Evolutionary conservation across 2,113 vertebrate genomes (phyloP), one percentile per base, ranked within the genome.

Genomic region (Saiga tatarica): DNA sequence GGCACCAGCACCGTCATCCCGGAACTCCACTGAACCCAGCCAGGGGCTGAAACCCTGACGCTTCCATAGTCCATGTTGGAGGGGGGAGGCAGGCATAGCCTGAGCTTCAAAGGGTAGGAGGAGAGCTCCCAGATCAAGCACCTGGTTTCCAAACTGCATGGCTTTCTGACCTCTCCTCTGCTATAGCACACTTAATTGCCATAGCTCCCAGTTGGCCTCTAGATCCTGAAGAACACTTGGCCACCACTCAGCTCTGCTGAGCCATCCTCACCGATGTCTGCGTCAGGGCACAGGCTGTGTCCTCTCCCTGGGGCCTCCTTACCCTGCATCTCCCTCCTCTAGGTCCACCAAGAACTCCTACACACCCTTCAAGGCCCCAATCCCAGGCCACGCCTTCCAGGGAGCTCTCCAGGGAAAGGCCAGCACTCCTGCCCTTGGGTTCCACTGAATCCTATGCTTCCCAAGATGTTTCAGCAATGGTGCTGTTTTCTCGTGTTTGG

Each of bases 121-220:
- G 21, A 62, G 55, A 16, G n/a, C 53, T 92, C 30, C 17, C 17
- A 33, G 26, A 1, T 13, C 59, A 13, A 16, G 30, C 67, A 14
- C 23, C 39, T 76, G 87, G 28, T 45, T 93, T 87, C 60, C 50
- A 67, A 4, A 19, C 3, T 16, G 39, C 36, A 59, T 14, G 21
- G n/a, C 71, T 12, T 60, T 19, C 89, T 13, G 47, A 21, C 14
- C 4, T 36, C 13, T 74, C 59, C 79, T 28, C 42, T 8, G 36
- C 14, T 7, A 0, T 0, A 25, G n/a, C 1, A 0, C 15, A 67
- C 62, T n/a, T 19, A n/a, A 67, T n/a, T 25, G 42, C 16, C 5
- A 1, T 1, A 42, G n/a, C 13, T 50, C 45, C 78, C 5, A 0
- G 0, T 1, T 25, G 6, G 74, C 52, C 7, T 39, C 16, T 71